Evolutionary conservation across 2,113 vertebrate species (phyloP).

Genomic region (Gnathonemus longibarbis): DNA sequence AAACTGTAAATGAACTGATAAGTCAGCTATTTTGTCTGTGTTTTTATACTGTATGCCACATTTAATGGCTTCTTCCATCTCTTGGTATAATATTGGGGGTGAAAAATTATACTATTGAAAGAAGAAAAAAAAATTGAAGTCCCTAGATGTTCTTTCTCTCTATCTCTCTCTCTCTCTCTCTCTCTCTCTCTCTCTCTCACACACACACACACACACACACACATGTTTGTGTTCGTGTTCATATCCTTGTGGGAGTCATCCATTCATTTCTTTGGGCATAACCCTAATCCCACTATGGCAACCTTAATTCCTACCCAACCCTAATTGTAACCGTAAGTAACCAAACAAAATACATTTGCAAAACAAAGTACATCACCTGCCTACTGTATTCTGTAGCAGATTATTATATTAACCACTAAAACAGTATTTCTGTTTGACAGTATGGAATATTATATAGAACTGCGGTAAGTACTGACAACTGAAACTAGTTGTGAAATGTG

Average conservation of each 20-base stretch:
- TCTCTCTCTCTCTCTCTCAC: too few species aligned
- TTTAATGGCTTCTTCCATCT: background rate
- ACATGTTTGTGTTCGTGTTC: background rate
- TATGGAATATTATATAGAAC: background rate
- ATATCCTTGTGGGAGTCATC: too few species aligned
- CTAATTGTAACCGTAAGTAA: too few species aligned
- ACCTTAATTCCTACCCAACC: too few species aligned
- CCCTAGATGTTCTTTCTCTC: too few species aligned
- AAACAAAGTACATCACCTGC: background rate
- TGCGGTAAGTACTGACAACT: background rate
- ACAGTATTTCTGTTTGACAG: background rate
- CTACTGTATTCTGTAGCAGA: background rate
- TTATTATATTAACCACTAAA: background rate
- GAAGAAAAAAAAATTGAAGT: background rate
- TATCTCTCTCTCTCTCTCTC: too few species aligned
- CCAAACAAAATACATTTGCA: background rate
- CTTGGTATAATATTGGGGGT: background rate
- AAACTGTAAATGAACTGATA: background rate
- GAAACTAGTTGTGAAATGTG: background rate
- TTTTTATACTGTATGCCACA: background rate
- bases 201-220: background rate
- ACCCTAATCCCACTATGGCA: too few species aligned
- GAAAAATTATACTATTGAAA: background rate
- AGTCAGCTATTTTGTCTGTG: background rate
- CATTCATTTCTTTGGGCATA: too few species aligned